These are phyloP conservation scores for Erebia palarica DNA, from an alignment of 2,888 invertebrate species.

Conservation along the genomic window DNA sequence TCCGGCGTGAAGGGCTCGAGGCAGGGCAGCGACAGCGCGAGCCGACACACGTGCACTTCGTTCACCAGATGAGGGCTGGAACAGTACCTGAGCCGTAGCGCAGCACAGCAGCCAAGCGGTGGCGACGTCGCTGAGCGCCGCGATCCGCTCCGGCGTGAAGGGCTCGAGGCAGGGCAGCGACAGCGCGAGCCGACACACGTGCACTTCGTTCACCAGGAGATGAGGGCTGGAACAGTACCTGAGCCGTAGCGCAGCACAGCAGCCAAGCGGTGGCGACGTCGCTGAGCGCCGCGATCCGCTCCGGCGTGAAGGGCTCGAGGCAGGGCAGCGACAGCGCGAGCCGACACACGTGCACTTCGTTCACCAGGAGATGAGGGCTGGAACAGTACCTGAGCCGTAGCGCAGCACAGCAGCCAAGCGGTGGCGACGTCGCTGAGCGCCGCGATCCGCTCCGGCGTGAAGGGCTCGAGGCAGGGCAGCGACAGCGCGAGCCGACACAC, in stretches of 20 bases:
- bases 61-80: too few species aligned
- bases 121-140: slow-evolving; percentile 90
- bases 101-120: slow-evolving; percentile 90
- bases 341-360: slow-evolving; percentile 92
- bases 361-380: too few species aligned
- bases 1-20: too few species aligned
- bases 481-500: slow-evolving; percentile 92
- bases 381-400: slow-evolving; percentile 87
- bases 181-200: slow-evolving; percentile 90
- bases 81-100: slow-evolving; percentile 88
- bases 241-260: too few species aligned
- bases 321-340: too few species aligned
- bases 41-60: slow-evolving; percentile 92
- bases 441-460: slow-evolving; percentile 91
- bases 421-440: slow-evolving; percentile 92
- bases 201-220: slow-evolving; percentile 91
- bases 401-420: slow-evolving; percentile 89
- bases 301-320: too few species aligned
- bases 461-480: slow-evolving; percentile 93
- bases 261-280: too few species aligned
- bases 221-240: slow-evolving; percentile 84
- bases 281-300: too few species aligned
- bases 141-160: slow-evolving; percentile 90
- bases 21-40: too few species aligned
- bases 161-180: slow-evolving; percentile 95